These are phyloP conservation scores for Poecile montanus DNA, from an alignment of 2,797 vertebrate genomes.

Conservation along the genomic window DNA sequence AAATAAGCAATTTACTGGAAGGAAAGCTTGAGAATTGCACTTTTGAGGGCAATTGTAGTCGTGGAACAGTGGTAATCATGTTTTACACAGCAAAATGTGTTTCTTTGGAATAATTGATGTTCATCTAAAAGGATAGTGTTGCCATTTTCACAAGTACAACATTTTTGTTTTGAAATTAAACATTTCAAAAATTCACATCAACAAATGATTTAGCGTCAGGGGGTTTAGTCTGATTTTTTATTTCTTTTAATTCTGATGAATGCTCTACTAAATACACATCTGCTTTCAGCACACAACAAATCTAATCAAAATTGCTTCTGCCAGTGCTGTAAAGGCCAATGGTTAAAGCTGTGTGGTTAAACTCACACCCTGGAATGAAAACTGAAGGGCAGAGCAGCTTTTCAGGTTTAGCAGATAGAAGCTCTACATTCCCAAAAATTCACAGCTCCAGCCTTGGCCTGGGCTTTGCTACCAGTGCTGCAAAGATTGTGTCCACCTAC, in stretches of 20 bases:
- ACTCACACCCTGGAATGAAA: not conserved
- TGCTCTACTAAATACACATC: not conserved
- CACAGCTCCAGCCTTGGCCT: not conserved
- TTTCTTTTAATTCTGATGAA: not conserved
- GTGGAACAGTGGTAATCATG: not conserved
- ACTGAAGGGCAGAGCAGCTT: not conserved
- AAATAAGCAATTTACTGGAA: slow-evolving; percentile 53
- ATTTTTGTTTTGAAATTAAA: not conserved
- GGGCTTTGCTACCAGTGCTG: not conserved
- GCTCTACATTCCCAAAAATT: not conserved
- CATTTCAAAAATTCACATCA: not conserved
- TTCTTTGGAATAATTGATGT: not conserved
- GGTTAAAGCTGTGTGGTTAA: not conserved
- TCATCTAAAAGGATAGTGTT: not conserved
- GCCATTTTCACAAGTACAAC: not conserved
- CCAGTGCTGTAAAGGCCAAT: not conserved
- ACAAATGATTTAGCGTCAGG: not conserved
- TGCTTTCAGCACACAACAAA: not conserved
- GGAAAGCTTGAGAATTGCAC: slow-evolving; percentile 21
- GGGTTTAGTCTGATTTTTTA: not conserved
- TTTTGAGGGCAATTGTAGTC: slow-evolving; percentile 14
- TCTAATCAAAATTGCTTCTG: not conserved
- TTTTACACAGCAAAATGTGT: slow-evolving; percentile 8
- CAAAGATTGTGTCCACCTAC: not conserved
- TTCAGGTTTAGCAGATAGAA: not conserved